Evolutionary conservation across 2,888 invertebrate species (phyloP).

Genomic region (Andrena marginata): DNA sequence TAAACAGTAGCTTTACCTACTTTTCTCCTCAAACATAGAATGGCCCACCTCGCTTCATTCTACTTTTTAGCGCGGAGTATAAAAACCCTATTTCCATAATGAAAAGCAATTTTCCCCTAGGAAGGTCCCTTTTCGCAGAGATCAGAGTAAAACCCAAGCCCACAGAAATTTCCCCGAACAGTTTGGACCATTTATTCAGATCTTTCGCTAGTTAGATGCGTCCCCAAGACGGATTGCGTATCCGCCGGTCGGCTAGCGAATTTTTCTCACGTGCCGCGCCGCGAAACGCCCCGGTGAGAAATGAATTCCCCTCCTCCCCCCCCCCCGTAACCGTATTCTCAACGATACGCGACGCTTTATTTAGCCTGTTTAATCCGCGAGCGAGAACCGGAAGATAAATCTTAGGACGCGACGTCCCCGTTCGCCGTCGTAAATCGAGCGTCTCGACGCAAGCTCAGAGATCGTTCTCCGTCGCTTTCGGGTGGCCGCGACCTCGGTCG

Average conservation of each 20-base stretch:
- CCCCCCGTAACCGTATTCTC: conserved; percentile 49
- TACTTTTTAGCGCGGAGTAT: too few species aligned
- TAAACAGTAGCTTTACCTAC: not conserved
- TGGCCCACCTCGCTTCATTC: too few species aligned
- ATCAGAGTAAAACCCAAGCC: not conserved
- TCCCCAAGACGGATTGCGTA: conserved; percentile 44
- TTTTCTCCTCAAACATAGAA: too few species aligned
- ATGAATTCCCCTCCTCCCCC: too few species aligned
- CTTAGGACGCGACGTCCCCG: conserved; percentile 34
- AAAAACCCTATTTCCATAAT: too few species aligned
- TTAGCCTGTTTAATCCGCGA: conserved; percentile 54
- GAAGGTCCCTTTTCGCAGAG: not conserved
- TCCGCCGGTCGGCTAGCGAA: conserved; percentile 10
- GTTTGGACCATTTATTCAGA: conserved; percentile 28
- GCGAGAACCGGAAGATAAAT: conserved; percentile 49
- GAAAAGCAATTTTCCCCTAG: too few species aligned
- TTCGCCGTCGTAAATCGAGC: conserved; percentile 44
- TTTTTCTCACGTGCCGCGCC: conserved; percentile 52
- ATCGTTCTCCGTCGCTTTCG: conserved; percentile 22
- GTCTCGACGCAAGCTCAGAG: conserved; percentile 9
- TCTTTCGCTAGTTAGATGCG: conserved; percentile 18
- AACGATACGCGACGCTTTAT: conserved; percentile 42
- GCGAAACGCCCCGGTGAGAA: conserved; percentile 40
- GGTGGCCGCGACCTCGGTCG: conserved; percentile 1
- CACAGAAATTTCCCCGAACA: not conserved